Conservation (phyloP, 2,888 invertebrate species). For the Agriopis marginaria region DNA sequence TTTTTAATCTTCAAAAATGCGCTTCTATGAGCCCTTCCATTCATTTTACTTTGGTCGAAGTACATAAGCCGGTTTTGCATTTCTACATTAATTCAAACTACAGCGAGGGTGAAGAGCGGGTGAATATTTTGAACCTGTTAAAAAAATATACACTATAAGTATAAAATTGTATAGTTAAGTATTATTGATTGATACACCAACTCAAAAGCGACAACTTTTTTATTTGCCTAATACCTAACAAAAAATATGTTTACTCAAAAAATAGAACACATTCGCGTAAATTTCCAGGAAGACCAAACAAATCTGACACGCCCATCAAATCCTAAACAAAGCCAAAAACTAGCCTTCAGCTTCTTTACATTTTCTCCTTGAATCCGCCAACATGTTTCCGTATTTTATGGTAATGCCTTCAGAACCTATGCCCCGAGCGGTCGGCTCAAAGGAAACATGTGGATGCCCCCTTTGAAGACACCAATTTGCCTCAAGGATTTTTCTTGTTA, state of each 20-base stretch:
- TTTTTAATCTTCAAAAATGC: no score
- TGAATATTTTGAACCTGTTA: no score
- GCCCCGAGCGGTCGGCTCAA: slow-evolving; percentile 18
- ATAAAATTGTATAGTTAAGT: no score
- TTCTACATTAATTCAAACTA: no score
- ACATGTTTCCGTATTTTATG: slow-evolving; percentile 31
- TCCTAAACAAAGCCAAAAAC: slow-evolving; percentile 24
- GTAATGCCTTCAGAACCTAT: slow-evolving; percentile 25
- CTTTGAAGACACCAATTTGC: slow-evolving; percentile 24
- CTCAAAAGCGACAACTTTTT: no score
- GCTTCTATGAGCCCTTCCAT: no score
- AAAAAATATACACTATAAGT: no score
- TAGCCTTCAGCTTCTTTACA: slow-evolving; percentile 16
- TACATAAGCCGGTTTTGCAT: no score
- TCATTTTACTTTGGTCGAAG: no score
- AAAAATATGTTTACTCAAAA: not conserved
- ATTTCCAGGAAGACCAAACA: not conserved
- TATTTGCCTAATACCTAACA: not conserved
- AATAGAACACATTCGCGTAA: not conserved
- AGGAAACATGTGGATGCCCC: slow-evolving; percentile 26
- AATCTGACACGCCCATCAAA: slow-evolving; percentile 8
- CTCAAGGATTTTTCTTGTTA: slow-evolving; percentile 27
- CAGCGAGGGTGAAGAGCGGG: no score
- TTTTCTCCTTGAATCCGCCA: slow-evolving; percentile 16
- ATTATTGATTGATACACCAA: no score